Evolutionary conservation across 1,140 invertebrate species (phyloP).

Genomic region (Aphidius gifuensis): DNA sequence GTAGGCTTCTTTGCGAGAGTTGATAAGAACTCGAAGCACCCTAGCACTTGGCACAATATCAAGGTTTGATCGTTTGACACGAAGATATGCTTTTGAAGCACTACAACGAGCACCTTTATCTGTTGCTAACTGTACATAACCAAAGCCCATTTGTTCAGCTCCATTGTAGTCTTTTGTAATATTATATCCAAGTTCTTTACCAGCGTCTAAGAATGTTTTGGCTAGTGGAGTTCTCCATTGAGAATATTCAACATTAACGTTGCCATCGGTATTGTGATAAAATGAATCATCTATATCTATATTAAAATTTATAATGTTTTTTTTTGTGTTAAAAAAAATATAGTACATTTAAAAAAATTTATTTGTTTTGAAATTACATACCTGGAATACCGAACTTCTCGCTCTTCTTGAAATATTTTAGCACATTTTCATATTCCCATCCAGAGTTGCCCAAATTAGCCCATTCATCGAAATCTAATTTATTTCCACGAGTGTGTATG

Average conservation of each 20-base stretch:
- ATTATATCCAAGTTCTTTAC: conserved; percentile 55
- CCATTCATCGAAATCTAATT: conserved; percentile 71
- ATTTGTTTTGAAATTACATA: conserved; percentile 17
- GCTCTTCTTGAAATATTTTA: conserved; percentile 61
- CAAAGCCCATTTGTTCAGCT: conserved; percentile 55
- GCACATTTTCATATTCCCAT: conserved; percentile 66
- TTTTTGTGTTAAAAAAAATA: too few species aligned
- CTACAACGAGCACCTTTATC: conserved; percentile 63
- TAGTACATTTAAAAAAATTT: too few species aligned
- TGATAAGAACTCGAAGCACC: conserved; percentile 63
- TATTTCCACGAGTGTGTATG: conserved; percentile 78
- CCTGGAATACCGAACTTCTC: conserved; percentile 57
- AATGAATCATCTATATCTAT: too few species aligned
- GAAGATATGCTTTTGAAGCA: conserved; percentile 62
- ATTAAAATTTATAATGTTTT: too few species aligned
- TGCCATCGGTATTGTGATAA: conserved; percentile 53
- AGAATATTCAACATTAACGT: conserved; percentile 47
- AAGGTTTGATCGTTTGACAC: conserved; percentile 63
- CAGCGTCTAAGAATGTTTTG: conserved; percentile 59
- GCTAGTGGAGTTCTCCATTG: conserved; percentile 50
- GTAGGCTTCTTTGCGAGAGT: conserved; percentile 52
- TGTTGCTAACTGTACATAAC: conserved; percentile 67
- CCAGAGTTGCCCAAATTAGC: conserved; percentile 61
- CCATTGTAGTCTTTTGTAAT: conserved; percentile 57
- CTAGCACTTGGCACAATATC: conserved; percentile 64